These are phyloP conservation scores for Chrysolina americana DNA, from an alignment of 2,888 invertebrate genomes.

Conservation along the genomic window DNA sequence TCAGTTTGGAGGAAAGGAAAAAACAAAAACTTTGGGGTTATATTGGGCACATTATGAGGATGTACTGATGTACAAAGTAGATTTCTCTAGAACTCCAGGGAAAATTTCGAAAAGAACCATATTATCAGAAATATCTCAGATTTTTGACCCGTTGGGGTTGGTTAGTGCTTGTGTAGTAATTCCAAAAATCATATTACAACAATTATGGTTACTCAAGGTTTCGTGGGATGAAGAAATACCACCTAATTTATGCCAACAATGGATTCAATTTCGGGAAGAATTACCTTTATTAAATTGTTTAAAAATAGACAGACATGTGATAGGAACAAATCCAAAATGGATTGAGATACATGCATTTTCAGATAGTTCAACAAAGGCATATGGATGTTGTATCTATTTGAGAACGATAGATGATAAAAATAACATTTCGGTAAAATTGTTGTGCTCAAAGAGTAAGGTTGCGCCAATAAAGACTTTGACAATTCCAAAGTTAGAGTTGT, in stretches of 20 bases:
- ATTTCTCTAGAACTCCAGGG: background rate
- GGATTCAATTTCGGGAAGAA: constrained; percentile 23
- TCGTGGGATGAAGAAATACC: constrained; percentile 47
- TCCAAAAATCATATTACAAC: constrained; percentile 46
- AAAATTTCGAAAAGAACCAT: constrained; percentile 16
- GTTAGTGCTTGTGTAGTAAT: constrained; percentile 37
- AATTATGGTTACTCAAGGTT: constrained; percentile 40
- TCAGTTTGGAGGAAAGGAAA: constrained; percentile 13
- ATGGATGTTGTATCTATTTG: constrained; percentile 36
- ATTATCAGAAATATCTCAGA: background rate
- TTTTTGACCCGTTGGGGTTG: constrained; percentile 45
- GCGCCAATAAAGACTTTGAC: background rate
- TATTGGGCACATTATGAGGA: background rate
- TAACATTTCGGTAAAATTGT: background rate
- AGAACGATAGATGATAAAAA: constrained; percentile 16
- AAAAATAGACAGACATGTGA: constrained; percentile 19
- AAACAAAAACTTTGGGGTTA: constrained; percentile 12
- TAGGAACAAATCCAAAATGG: background rate
- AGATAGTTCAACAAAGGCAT: constrained; percentile 26
- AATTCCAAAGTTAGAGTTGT: constrained; percentile 28
- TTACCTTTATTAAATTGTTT: constrained; percentile 25
- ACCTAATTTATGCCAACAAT: constrained; percentile 3
- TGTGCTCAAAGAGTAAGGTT: background rate
- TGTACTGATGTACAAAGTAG: constrained; percentile 1
- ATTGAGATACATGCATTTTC: constrained; percentile 37